Evolutionary conservation across 2,113 vertebrate genomes (phyloP), one percentile per base, ranked within the genome.

Genomic region (Climacteris rufus): DNA sequence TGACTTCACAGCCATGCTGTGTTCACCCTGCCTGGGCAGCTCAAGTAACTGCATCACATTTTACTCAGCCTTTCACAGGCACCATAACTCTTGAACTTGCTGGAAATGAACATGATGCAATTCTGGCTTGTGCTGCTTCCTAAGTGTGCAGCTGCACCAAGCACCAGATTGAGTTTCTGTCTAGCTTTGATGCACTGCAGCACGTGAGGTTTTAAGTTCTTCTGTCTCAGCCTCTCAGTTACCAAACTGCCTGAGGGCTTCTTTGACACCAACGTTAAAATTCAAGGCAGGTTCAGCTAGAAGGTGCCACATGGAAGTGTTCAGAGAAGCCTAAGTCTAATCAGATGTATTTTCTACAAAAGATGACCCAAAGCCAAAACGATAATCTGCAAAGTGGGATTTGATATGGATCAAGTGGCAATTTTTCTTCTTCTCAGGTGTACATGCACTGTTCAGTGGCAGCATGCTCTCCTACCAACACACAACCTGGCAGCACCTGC

Each of bases 101-200:
- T 92, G 49, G 92, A 95, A 95, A 78, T 44, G 10, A 95, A 81
- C 39, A 72, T 92, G 85, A 96, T 85, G 68, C 76, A 88, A 71
- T 95, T 88, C 76, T 96, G 92, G 82, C 95, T 87, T 57, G 63
- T 65, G 56, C 87, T 87, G 50, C 81, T 93, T 94, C 83, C 61
- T 88, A 56, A 80, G 71, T 15, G 56, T 3, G 16, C 94, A 96
- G 90, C 75, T 93, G 79, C 90, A 83, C 81, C 71, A 89, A 75
- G 47, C 93, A 94, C 87, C n/a, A 90, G 90, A 94, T 90, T 88
- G 71, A 74, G 85, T 96, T 96, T 95, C 93, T 88, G 63, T 70
- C 89, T 78, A 92, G 83, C 60, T 95, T 94, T 82, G 69, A 84
- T 71, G 68, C 35, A 22, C 50, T 8, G 40, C 68, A 88, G 68